Evolutionary conservation across 2,888 invertebrate species (phyloP), one percentile per base, ranked within the genome.

Genomic region (Archaeoteleia sp.): DNA sequence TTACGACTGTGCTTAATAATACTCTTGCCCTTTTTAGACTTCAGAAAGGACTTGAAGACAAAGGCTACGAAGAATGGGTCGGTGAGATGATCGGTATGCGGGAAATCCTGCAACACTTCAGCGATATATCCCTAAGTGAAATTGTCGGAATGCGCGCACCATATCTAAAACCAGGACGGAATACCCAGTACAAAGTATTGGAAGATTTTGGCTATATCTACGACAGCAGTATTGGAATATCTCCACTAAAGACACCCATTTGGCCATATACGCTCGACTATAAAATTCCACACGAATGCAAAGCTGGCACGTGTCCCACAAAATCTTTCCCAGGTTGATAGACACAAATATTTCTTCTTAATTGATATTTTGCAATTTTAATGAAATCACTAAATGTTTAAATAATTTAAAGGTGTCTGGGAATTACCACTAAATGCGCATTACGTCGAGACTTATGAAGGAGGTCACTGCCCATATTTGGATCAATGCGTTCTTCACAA

Each of bases 191-290:
- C 82, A 95, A 95, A 88, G 95, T 97, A 63, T 87, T 98, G 77
- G 93, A 95, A 87, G 96, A 96, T 85, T 96, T 95, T 82, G 95
- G 94, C 4, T 96, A 93, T 85, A 93, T 95, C 77, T 97, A 96
- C 85, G 96, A 97, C 85, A 95, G 96, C 81, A 96, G 96, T 1
- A 90, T 96, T 76, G 94, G 95, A 55, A 93, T 93, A 48, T 95
- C 95, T 0, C 93, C 95, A 6, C 84, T 90, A 6, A 88, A 91
- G 48, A 88, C 93, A 10, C 95, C 95, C 7, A 90, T 95, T 49
- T 97, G 97, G 97, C 97, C 97, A 0, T 97, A 97, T 86, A 97
- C 97, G 0, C 88, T 97, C 34, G 96, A 97, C 86, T 95, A 92
- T 86, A 95, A 95, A 87, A 95, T 96, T 78, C 92, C 96, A 1